A percentile compares a stretch with the other conserved stretches of the same genome.
phyloP scores from a whole-genome alignment of 2,797 vertebrate genomes.

The Typhlichthys eigenmanni region DNA sequence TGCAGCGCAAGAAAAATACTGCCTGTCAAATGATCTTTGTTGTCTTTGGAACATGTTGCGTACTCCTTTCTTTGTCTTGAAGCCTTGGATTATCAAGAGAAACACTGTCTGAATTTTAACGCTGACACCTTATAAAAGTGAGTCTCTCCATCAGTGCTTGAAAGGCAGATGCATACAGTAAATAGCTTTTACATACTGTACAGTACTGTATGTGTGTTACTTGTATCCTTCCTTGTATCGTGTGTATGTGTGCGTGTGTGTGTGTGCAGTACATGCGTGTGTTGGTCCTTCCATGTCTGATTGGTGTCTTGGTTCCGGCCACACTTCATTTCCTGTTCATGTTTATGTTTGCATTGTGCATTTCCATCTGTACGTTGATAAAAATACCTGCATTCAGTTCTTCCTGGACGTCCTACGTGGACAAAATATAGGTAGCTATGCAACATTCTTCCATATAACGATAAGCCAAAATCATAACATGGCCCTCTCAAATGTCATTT shows the following conservation, averaged over 20 bases:
- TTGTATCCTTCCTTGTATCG: too few relatives aligned
- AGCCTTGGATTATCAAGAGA: too few relatives aligned
- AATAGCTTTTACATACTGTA: too few relatives aligned
- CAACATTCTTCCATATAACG: slow-evolving; percentile 20
- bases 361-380: too few relatives aligned
- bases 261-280: slow-evolving; percentile 14
- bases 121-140: too few relatives aligned
- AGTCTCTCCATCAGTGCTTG: too few relatives aligned
- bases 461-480: slow-evolving; percentile 29
- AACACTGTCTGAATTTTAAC: too few relatives aligned
- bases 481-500: slow-evolving; percentile 45
- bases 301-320: slow-evolving; percentile 41
- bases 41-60: slow-evolving; percentile 22
- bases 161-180: too few relatives aligned
- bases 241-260: neutral
- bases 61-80: slow-evolving; percentile 1
- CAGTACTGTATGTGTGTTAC: neutral
- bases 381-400: too few relatives aligned
- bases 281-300: slow-evolving; percentile 18
- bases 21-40: slow-evolving; percentile 33
- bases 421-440: neutral
- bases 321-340: slow-evolving; percentile 41
- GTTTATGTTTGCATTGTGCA: slow-evolving; percentile 5
- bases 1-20: slow-evolving; percentile 36
- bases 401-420: too few relatives aligned